Base-by-base conservation (phyloP, 2,113 vertebrate species). In the Sturnira hondurensis region DNA sequence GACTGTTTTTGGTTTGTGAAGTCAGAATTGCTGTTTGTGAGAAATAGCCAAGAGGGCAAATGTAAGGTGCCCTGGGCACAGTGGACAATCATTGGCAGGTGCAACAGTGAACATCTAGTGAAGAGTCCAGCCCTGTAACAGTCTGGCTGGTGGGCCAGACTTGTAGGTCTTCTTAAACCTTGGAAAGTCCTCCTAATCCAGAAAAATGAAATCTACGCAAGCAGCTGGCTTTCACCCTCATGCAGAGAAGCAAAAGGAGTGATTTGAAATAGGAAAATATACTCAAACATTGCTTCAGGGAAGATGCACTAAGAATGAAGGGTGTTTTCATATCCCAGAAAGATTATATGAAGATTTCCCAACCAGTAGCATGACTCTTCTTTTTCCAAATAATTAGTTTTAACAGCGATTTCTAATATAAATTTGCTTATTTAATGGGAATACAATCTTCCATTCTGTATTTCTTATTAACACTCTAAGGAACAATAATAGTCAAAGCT, bases 401-500 rank as follows among this genome's bases (percentile, higher is more conserved):
- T 96, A 77, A 20, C 95, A 85, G 93, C 65, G 38, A 85, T 97
- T 97, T 95, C 93, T 19, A 89, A 96, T 96, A 70, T 82, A 68
- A 95, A 95, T 61, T 67, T 92, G 93, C 95, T 95, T 93, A 70
- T 89, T 91, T 63, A 58, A 50, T 78, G 38, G 36, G 96, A 85
- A 96, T 95, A 78, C 26, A 93, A 94, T 45, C 94, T 71, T 52
- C 63, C 96, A 95, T 95, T 97, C 87, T 61, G 24, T 94, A n/a
- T 33, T 93, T 96, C 88, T 95, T 95, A 95, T 96, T 77, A 94
- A 88, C 43, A 92, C 76, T 83, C 95, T 31, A 43, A 94, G 95
- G 67, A 97, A 65, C n/a, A 83, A 95, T 97, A 95, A 94, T 78
- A 89, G 80, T 97, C 94, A 89, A 96, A 80, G 77, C 82, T 86